phyloP scores from a whole-genome alignment of 2,113 vertebrate species.

The Picathartes gymnocephalus region DNA sequence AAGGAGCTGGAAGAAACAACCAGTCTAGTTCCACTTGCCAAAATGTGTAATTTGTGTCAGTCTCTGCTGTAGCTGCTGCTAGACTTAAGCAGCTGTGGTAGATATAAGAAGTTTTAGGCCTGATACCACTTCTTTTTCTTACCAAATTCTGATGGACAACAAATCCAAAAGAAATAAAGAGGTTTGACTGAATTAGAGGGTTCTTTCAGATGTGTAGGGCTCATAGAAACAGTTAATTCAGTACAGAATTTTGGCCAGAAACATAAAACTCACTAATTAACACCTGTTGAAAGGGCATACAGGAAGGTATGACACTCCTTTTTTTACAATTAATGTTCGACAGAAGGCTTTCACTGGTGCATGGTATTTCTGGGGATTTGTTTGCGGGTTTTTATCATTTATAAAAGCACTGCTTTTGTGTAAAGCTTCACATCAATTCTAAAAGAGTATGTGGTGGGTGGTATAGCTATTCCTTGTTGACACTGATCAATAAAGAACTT shows the following conservation, averaged over 20 bases:
- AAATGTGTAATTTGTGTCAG: not conserved
- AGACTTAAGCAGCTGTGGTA: not conserved
- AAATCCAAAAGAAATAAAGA: not conserved
- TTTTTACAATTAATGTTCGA: not conserved
- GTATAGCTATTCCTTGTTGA: not conserved
- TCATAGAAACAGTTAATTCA: not conserved
- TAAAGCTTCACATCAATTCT: not conserved
- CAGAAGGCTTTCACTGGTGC: not conserved
- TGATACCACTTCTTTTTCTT: not conserved
- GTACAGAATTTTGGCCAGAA: not conserved
- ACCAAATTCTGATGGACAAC: not conserved
- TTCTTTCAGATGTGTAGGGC: not conserved
- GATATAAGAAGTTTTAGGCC: not conserved
- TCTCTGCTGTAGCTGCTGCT: not conserved
- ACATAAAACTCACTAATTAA: not conserved
- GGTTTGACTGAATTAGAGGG: not conserved
- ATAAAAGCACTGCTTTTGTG: not conserved
- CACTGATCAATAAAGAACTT: not conserved
- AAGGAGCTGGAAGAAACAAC: not conserved
- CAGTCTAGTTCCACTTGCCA: not conserved
- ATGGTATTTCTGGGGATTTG: not conserved
- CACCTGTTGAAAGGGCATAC: not conserved
- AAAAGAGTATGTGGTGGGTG: not conserved
- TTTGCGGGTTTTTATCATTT: not conserved
- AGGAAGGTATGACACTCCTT: accelerated